A percentile compares a stretch with the other conserved stretches of the same genome.
phyloP scores from a whole-genome alignment of 30 jellyfish, hydroid and myxozoan genomes.

The Pelagia noctiluca region DNA sequence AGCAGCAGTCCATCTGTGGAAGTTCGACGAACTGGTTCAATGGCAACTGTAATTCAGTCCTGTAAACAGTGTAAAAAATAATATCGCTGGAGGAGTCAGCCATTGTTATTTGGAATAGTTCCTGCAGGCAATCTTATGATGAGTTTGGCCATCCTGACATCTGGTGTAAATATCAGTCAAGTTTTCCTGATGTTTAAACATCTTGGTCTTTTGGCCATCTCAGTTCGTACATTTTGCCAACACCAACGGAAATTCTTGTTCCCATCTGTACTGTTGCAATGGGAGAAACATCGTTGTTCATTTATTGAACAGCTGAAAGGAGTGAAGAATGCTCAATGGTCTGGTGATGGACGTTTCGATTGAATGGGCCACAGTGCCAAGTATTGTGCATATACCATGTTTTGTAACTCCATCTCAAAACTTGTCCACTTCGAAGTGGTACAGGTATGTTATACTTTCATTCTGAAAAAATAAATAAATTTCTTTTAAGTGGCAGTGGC shows the following conservation, averaged over 20 bases:
- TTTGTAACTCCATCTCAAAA: conserved; percentile 26
- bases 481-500: not conserved
- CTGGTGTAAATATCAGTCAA: conserved; percentile 42
- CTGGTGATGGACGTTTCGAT: conserved; percentile 64
- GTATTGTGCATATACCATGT: conserved; percentile 42
- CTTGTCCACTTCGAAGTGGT: conserved; percentile 48
- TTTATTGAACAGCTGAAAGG: not conserved
- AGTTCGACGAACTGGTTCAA: conserved; percentile 11
- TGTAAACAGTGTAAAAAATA: conserved; percentile 6
- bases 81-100: conserved; percentile 45
- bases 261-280: conserved; percentile 35
- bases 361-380: conserved; percentile 64
- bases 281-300: conserved; percentile 26
- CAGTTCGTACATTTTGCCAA: conserved; percentile 30
- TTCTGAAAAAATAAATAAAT: not conserved
- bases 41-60: conserved; percentile 31
- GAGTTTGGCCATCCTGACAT: conserved; percentile 11
- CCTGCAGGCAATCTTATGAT: conserved; percentile 49
- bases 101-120: not conserved
- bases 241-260: conserved; percentile 42
- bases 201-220: conserved; percentile 20
- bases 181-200: conserved; percentile 29
- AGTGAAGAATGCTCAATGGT: conserved; percentile 22
- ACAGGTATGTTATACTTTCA: conserved; percentile 8
- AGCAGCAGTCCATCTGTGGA: not conserved